phyloP scores from a whole-genome alignment of 2,888 invertebrate species.

The Lepidocyrtoides sp. region DNA sequence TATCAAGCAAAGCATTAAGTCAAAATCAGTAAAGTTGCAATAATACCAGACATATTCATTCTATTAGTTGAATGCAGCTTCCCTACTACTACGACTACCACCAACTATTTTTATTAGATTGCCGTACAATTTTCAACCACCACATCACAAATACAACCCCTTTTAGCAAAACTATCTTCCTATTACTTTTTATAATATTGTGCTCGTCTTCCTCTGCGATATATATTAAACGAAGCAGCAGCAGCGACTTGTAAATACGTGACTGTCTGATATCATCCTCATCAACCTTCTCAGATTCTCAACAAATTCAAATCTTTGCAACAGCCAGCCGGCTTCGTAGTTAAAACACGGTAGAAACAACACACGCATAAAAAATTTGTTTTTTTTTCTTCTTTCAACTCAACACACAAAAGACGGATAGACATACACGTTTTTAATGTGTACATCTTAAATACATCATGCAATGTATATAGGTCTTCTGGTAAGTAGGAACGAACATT shows the following conservation, averaged over 20 bases:
- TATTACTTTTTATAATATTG: neutral
- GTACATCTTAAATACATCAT: constrained; percentile 20
- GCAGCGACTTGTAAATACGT: constrained; percentile 26
- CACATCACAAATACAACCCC: constrained; percentile 5
- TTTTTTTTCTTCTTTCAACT: constrained; percentile 3
- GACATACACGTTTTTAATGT: neutral
- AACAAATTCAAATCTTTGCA: constrained; percentile 13
- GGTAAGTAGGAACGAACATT: neutral
- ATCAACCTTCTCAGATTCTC: constrained; percentile 8
- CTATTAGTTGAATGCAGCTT: neutral
- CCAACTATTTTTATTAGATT: neutral
- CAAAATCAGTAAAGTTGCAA: neutral
- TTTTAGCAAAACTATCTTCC: constrained; percentile 11
- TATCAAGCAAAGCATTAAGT: neutral
- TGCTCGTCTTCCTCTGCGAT: constrained; percentile 39
- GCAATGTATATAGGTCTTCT: no score
- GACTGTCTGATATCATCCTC: constrained; percentile 43
- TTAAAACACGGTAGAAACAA: neutral
- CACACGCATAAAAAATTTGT: neutral
- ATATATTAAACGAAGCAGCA: constrained; percentile 69
- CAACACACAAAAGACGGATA: neutral
- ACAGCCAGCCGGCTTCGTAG: constrained; percentile 19
- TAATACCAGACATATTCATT: neutral
- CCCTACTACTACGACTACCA: neutral
- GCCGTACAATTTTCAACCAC: constrained; percentile 14